A percentile compares a stretch with the other conserved stretches of the same genome.
Evolutionary conservation across 2,113 vertebrate genomes (phyloP).

Genomic region (Variabilichromis moorii): DNA sequence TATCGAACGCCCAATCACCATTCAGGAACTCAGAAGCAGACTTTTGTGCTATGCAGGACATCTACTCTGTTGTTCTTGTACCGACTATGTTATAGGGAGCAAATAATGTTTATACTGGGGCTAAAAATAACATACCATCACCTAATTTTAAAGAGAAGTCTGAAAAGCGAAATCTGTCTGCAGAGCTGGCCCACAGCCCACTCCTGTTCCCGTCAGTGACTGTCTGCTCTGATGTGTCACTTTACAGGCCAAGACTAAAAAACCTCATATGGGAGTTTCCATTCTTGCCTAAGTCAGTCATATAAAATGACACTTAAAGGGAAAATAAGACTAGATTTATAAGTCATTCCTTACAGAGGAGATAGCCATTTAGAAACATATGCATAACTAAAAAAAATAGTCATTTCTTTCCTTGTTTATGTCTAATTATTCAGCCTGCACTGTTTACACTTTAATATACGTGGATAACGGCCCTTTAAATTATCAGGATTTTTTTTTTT

Average conservation of each 20-base stretch:
- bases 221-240: conserved; percentile 14
- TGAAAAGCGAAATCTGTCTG: not conserved
- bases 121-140: not conserved
- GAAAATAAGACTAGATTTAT: not conserved
- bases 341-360: not conserved
- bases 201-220: conserved; percentile 1
- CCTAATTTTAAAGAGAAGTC: not conserved
- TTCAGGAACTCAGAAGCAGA: not conserved
- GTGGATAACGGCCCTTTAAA: not conserved
- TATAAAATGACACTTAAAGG: not conserved
- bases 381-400: not conserved
- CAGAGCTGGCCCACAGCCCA: not conserved
- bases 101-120: not conserved
- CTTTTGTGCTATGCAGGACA: not conserved
- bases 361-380: not conserved
- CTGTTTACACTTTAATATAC: not conserved
- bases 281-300: not conserved
- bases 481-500: not conserved
- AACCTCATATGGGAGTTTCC: conserved; percentile 2
- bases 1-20: not conserved
- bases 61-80: not conserved
- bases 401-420: not conserved
- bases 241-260: not conserved
- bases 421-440: not conserved
- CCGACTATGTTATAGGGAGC: not conserved